Base-by-base conservation (phyloP, 1,140 invertebrate genomes). In the Ctenoplectra terminalis region DNA sequence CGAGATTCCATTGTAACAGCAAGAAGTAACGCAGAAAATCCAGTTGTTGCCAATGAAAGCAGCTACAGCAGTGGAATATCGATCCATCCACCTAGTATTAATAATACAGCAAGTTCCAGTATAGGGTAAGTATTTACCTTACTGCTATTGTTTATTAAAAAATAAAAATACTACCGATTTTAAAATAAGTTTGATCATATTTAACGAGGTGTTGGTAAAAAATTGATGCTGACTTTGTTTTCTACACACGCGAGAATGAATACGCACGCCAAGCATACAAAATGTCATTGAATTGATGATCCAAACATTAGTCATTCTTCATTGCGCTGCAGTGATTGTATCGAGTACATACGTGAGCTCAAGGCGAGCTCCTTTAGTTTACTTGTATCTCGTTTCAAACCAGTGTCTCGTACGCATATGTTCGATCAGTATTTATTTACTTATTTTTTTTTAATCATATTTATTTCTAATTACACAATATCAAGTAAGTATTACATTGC, bases 41-140 rank as follows among this genome's bases (percentile, higher is more conserved):
- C 72, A 37, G 56, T 54, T 11, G 46, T 11, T 31, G 52, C 50
- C 31, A 37, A 77, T 37, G 85, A 87, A 40, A 81, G 67, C 50
- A 88, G 20, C 37, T 81, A 64, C n/a, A 87, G 56, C 17, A 91
- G 91, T 43, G 91, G 91, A 8, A 88, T 92, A 81, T 88, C 86
- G 6, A 79, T 85, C 20, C 85, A 75, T 0, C 88, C 84, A 26
- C 69, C 78, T 8, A 91, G 88, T 78, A 87, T 86, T 31, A 88
- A 90, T 61, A 90, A 75, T 46, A 90, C 83, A 1, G 70, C 31
- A 20, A 84, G 77, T 67, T 89, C 82, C 1, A 76, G 79, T 50
- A 72, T 87, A 26, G 82, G 84, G 91, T 92, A 74, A 89, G 91
- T 91, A 8, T 7, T 56, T n/a, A 31, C 43, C 31, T 60, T 26